Percentiles rank a stretch among this genome's conserved stretches.
Conservation (phyloP, 2,888 invertebrate species). For the Phasia obesa region DNA sequence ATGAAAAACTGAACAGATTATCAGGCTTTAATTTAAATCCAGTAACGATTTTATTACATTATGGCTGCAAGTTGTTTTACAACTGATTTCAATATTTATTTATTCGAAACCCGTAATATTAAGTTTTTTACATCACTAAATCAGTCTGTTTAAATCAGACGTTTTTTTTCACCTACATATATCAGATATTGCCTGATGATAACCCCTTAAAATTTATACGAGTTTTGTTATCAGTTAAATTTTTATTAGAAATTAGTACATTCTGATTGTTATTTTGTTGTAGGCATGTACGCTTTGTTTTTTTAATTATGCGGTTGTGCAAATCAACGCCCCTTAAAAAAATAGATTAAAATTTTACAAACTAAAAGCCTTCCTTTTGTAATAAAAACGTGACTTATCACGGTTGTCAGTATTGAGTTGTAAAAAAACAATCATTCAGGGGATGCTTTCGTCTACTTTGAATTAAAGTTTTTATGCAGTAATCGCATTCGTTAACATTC, state of each 20-base stretch:
- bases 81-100: not conserved
- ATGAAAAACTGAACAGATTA: too few species aligned
- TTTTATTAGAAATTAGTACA: slow-evolving; percentile 1
- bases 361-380: not conserved
- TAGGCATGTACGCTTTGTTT: slow-evolving; percentile 16
- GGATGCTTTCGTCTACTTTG: slow-evolving; percentile 18
- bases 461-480: not conserved
- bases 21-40: too few species aligned
- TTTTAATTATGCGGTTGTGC: slow-evolving; percentile 5
- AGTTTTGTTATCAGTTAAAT: slow-evolving; percentile 14
- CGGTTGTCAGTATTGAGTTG: slow-evolving; percentile 43
- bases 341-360: slow-evolving; percentile 17
- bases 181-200: slow-evolving; percentile 40
- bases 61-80: too few species aligned
- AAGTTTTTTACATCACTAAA: slow-evolving; percentile 1
- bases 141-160: slow-evolving; percentile 4
- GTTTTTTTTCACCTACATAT: slow-evolving; percentile 6
- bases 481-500: slow-evolving; percentile 3
- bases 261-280: slow-evolving; percentile 18
- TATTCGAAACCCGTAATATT: not conserved
- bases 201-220: slow-evolving; percentile 18
- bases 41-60: too few species aligned
- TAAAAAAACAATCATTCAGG: not conserved
- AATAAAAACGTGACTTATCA: slow-evolving; percentile 35
- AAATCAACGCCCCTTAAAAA: slow-evolving; percentile 57